A percentile compares a stretch with the other conserved stretches of the same genome.
These are phyloP conservation scores for Albula goreensis DNA, from an alignment of 2,113 vertebrate genomes.

Conservation along the genomic window DNA sequence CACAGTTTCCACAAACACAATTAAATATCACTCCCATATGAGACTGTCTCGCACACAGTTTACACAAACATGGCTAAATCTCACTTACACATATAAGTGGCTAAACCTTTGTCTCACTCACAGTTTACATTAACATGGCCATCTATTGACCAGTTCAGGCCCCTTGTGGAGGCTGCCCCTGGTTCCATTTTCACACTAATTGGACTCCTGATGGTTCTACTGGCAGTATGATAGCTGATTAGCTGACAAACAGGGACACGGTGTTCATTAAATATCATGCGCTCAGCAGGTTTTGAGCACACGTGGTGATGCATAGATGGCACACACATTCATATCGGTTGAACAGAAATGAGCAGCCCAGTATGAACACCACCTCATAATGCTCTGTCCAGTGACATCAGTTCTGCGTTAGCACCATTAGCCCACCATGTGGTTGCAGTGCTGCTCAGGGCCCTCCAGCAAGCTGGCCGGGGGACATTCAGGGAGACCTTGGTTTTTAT, in stretches of 20 bases:
- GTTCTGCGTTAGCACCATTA: background rate
- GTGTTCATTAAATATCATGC: background rate
- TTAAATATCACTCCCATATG: too few species aligned
- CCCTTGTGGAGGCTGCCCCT: background rate
- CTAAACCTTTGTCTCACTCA: background rate
- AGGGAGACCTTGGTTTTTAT: background rate
- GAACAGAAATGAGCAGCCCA: background rate
- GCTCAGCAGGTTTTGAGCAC: background rate
- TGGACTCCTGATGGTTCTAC: background rate
- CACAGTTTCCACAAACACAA: too few species aligned
- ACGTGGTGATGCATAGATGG: background rate
- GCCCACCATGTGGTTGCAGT: background rate
- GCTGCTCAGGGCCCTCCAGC: background rate
- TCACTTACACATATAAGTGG: too few species aligned
- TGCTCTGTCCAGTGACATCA: background rate
- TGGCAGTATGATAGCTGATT: background rate
- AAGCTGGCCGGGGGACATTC: background rate
- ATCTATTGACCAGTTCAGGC: background rate
- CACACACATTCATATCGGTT: too few species aligned
- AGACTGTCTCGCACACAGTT: too few species aligned
- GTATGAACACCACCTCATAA: background rate
- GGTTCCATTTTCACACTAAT: constrained; percentile 10
- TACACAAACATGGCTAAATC: too few species aligned
- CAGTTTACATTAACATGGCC: too few species aligned
- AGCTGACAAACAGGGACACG: background rate